A percentile compares a stretch with the other conserved stretches of the same genome.
Conservation (phyloP, 2,113 vertebrate species). For the Pterocles burchelli region DNA sequence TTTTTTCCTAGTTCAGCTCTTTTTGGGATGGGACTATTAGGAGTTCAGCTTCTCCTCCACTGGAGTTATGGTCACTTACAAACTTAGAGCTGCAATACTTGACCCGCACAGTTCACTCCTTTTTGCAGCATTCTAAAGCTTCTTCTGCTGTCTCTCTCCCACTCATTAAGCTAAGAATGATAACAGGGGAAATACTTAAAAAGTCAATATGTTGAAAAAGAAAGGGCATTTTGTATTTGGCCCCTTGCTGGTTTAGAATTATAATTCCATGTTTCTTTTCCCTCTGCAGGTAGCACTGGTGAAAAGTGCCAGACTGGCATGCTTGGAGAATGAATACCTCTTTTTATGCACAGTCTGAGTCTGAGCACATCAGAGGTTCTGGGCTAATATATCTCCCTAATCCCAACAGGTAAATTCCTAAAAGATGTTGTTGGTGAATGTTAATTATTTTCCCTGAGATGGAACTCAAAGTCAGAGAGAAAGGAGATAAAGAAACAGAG, state of each 20-base stretch:
- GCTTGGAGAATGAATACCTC: not conserved
- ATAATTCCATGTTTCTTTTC: not conserved
- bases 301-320: slow-evolving; percentile 9
- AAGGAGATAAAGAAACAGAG: not conserved
- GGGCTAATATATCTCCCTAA: not conserved
- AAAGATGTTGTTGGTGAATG: not conserved
- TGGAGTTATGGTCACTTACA: not conserved
- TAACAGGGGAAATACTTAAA: not conserved
- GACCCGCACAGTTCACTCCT: not conserved
- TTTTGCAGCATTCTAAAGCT: not conserved
- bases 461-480: not conserved
- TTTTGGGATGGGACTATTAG: not conserved
- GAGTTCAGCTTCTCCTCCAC: not conserved
- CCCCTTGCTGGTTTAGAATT: not conserved
- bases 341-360: not conserved
- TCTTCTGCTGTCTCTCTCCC: not conserved
- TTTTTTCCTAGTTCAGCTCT: not conserved
- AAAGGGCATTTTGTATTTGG: not conserved
- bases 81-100: not conserved
- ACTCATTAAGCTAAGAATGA: not conserved
- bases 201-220: not conserved
- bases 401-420: not conserved
- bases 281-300: not conserved
- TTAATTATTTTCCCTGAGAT: not conserved
- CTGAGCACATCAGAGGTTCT: not conserved